Conservation (phyloP, 2,888 invertebrate species). For the Sminthurinus aureus region DNA sequence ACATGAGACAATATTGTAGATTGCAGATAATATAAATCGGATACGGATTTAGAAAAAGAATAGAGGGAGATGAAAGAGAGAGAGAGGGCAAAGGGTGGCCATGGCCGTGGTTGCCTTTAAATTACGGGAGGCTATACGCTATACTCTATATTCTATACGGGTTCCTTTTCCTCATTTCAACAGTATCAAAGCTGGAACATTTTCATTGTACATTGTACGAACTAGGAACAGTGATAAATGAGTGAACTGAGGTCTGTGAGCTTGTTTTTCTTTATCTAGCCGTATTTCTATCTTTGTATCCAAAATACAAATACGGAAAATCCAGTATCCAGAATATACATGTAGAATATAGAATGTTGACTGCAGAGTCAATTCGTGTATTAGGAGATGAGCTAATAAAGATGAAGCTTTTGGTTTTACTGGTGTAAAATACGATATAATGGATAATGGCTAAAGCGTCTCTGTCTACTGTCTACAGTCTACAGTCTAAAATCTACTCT, state of each 20-base stretch:
- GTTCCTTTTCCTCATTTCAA: too few species aligned
- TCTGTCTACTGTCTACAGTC: not conserved
- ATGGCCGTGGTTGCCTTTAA: constrained; percentile 17
- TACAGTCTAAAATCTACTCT: too few species aligned
- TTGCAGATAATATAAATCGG: not conserved
- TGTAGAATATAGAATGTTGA: not conserved
- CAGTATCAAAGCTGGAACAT: too few species aligned
- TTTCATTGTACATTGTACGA: constrained; percentile 25
- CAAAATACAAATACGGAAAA: too few species aligned
- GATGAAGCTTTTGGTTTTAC: constrained; percentile 4
- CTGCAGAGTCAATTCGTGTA: not conserved
- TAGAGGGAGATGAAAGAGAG: not conserved
- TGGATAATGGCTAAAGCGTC: not conserved
- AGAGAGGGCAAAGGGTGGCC: constrained; percentile 23
- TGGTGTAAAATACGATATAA: not conserved
- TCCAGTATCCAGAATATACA: not conserved
- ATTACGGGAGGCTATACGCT: not conserved
- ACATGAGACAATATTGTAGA: constrained; percentile 2
- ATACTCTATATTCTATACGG: too few species aligned
- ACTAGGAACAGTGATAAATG: constrained; percentile 35
- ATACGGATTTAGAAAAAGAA: constrained; percentile 16
- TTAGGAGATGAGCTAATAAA: constrained; percentile 20
- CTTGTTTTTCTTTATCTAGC: not conserved
- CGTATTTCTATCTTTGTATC: not conserved
- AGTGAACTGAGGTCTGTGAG: constrained; percentile 29